These are phyloP conservation scores for Diorhabda carinulata DNA, from an alignment of 1,140 invertebrate genomes.

Conservation along the genomic window DNA sequence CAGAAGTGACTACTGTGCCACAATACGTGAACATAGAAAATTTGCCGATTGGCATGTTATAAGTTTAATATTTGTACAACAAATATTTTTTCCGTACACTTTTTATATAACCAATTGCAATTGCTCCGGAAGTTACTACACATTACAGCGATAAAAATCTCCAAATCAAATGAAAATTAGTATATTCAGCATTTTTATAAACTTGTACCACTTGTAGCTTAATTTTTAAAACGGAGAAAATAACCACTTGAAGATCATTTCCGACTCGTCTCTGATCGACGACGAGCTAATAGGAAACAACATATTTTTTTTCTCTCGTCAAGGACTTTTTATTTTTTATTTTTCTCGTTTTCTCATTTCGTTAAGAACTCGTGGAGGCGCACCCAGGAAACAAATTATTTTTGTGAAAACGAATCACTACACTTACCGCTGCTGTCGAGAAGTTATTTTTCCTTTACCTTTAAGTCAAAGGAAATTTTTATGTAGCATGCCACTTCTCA, in stretches of 20 bases:
- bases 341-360: conserved; percentile 2
- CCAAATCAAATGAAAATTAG: too few species aligned
- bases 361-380: neutral
- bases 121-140: too few species aligned
- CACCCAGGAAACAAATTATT: neutral
- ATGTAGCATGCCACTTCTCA: neutral
- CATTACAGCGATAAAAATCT: too few species aligned
- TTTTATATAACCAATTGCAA: too few species aligned
- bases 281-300: neutral
- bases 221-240: neutral
- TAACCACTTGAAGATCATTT: neutral
- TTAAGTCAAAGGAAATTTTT: neutral
- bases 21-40: too few species aligned
- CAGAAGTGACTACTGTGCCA: too few species aligned
- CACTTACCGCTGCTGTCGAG: neutral
- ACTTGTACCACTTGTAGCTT: neutral
- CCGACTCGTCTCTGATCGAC: neutral
- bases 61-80: too few species aligned
- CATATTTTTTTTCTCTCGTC: neutral
- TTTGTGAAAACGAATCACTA: conserved; percentile 2
- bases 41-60: too few species aligned
- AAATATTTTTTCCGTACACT: too few species aligned
- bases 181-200: too few species aligned
- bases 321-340: neutral
- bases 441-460: neutral